Percentiles rank a stretch among this genome's conserved stretches.
Evolutionary conservation across 2,888 invertebrate genomes (phyloP).

Genomic region (Orthosia gracilis): DNA sequence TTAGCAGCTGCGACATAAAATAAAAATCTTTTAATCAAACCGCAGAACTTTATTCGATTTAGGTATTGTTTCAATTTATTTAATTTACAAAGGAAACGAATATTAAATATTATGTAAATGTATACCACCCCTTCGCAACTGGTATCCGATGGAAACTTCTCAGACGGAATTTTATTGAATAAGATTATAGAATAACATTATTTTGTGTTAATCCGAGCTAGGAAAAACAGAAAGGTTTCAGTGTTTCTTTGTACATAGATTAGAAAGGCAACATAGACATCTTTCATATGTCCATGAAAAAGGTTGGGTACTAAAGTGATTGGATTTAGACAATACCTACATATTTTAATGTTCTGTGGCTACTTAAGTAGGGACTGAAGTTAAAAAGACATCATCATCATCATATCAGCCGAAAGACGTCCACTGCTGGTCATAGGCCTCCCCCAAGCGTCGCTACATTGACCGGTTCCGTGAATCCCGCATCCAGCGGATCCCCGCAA

Average conservation of each 20-base stretch:
- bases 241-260: not conserved
- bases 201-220: conserved; percentile 45
- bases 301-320: not conserved
- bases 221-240: conserved; percentile 2
- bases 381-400: no score
- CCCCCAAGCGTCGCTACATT: no score
- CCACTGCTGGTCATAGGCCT: no score
- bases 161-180: conserved; percentile 49
- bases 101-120: conserved; percentile 65
- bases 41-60: conserved; percentile 54
- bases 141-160: conserved; percentile 51
- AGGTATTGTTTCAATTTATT: conserved; percentile 58
- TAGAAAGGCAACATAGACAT: not conserved
- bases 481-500: no score
- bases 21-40: conserved; percentile 48
- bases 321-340: not conserved
- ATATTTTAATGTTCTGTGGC: not conserved
- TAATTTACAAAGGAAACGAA: conserved; percentile 64
- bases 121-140: conserved; percentile 51
- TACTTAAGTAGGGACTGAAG: not conserved
- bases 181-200: conserved; percentile 45
- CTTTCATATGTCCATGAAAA: not conserved
- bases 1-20: conserved; percentile 9
- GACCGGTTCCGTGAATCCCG: no score
- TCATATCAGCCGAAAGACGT: no score